Conservation (phyloP, 2,113 vertebrate genomes). For the Parotia lawesii region DNA sequence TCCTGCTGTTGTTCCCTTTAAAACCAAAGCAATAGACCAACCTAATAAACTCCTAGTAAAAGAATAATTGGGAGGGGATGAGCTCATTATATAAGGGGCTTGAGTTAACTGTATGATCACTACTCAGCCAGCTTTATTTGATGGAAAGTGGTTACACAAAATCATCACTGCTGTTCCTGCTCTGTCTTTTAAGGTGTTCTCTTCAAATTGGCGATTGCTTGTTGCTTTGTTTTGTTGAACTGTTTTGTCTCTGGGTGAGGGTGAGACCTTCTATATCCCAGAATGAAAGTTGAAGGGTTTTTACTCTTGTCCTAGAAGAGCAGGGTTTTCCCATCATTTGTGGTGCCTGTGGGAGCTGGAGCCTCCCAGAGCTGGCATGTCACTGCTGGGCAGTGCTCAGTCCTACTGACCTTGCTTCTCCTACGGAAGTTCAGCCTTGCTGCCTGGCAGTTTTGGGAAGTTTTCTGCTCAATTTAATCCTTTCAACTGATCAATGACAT, state of each 20-base stretch:
- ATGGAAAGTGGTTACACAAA: neutral
- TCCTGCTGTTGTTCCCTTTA: neutral
- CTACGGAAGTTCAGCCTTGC: neutral
- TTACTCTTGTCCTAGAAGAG: neutral
- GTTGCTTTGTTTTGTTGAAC: neutral
- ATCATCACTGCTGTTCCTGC: neutral
- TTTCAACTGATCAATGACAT: slow-evolving; percentile 25
- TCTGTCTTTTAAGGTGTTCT: neutral
- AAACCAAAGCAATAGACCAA: neutral
- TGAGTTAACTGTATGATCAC: neutral
- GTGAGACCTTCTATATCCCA: neutral
- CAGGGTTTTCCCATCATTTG: neutral
- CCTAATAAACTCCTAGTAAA: neutral
- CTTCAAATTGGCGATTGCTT: neutral
- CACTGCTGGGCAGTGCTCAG: rapidly evolving
- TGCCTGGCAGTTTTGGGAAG: neutral
- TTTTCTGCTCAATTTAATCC: slow-evolving; percentile 52
- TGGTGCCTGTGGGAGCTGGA: neutral
- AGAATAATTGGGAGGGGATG: neutral
- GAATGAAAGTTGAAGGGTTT: neutral
- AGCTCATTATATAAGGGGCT: neutral
- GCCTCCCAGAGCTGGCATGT: too few relatives aligned
- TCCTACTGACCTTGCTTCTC: neutral
- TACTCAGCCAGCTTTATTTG: neutral
- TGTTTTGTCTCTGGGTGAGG: neutral